Evolutionary conservation across 2,113 vertebrate species (phyloP).

Genomic region (Nyctibius bracteatus): DNA sequence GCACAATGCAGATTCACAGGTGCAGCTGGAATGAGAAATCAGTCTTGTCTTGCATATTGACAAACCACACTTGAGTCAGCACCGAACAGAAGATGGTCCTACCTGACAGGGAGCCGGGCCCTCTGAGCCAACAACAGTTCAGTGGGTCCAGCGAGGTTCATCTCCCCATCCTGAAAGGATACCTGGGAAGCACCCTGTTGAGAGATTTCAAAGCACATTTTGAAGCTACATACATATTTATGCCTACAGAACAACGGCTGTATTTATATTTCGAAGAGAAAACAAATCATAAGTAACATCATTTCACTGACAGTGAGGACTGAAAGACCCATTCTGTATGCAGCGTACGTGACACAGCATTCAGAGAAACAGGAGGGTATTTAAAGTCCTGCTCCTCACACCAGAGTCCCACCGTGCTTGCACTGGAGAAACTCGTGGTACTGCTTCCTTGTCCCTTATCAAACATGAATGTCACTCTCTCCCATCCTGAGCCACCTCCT

Average conservation of each 20-base stretch:
- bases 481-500: neutral
- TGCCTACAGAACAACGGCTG: neutral
- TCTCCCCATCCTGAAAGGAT: slow-evolving; percentile 62
- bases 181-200: slow-evolving; percentile 61
- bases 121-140: slow-evolving; percentile 49
- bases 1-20: neutral
- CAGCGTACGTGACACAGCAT: neutral
- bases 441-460: neutral
- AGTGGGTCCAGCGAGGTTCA: slow-evolving; percentile 44
- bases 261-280: neutral
- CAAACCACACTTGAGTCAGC: neutral
- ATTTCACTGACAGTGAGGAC: neutral
- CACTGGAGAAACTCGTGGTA: neutral
- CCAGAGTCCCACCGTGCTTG: neutral
- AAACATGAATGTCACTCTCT: neutral
- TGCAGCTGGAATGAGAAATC: neutral
- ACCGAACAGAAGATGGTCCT: neutral
- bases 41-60: neutral
- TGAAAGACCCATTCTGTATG: neutral
- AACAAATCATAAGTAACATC: neutral
- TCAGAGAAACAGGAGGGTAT: neutral
- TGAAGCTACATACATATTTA: neutral
- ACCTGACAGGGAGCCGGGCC: slow-evolving; percentile 64
- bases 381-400: neutral
- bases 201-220: slow-evolving; percentile 47